phyloP scores from a whole-genome alignment of 2,113 vertebrate species.

The Vicugna pacos region DNA sequence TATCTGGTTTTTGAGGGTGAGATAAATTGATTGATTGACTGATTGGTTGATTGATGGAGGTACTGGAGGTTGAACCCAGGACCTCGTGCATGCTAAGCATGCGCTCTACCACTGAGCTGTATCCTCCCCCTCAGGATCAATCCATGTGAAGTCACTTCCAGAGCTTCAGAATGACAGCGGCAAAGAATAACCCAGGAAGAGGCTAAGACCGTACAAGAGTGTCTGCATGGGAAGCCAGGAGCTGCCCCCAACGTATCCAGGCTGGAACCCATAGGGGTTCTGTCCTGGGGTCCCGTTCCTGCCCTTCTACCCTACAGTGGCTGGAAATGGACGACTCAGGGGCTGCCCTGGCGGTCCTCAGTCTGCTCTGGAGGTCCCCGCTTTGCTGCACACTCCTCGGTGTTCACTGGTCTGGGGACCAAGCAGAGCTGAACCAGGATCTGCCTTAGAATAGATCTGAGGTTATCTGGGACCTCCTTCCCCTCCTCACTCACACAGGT shows the following conservation, averaged over 20 bases:
- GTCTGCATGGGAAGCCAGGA: neutral
- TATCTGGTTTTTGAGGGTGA: no score
- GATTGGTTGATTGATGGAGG: no score
- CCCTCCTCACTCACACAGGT: no score
- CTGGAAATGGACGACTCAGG: no score
- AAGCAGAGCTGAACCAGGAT: neutral
- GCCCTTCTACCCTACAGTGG: accelerated
- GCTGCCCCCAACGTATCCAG: accelerated
- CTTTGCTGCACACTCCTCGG: accelerated
- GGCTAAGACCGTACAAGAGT: accelerated
- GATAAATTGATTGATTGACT: no score
- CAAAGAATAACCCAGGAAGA: neutral
- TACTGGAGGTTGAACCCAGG: no score
- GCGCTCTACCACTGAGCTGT: no score
- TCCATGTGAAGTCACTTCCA: neutral
- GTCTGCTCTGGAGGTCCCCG: no score
- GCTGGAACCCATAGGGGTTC: no score
- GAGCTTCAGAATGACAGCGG: neutral
- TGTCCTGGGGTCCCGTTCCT: accelerated
- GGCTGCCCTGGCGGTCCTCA: accelerated
- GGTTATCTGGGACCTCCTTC: neutral
- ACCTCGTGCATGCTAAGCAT: no score
- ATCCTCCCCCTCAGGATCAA: no score
- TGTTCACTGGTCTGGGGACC: accelerated
- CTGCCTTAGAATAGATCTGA: neutral